Conservation (phyloP, 2,888 invertebrate species). For the Sthenelais limicola region DNA sequence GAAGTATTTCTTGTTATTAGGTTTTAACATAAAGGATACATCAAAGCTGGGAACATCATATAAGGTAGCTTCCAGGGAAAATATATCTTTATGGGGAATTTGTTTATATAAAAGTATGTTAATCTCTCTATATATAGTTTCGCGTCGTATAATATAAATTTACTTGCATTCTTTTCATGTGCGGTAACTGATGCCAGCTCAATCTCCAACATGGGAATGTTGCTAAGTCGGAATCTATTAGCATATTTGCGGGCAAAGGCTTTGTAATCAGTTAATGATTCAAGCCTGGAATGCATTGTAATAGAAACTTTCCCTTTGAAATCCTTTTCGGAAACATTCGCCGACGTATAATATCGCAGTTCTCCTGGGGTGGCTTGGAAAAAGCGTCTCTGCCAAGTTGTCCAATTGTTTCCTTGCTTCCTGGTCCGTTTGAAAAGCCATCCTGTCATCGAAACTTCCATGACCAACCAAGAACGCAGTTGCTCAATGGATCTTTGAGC, state of each 20-base stretch:
- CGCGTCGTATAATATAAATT: too few species aligned
- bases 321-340: slow-evolving; percentile 1
- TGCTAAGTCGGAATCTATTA: slow-evolving; percentile 47
- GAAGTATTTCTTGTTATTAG: too few species aligned
- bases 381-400: slow-evolving; percentile 51
- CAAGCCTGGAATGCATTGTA: neutral
- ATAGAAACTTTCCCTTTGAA: slow-evolving; percentile 23
- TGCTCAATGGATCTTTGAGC: slow-evolving; percentile 43
- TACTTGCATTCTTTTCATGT: slow-evolving; percentile 26
- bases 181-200: slow-evolving; percentile 42
- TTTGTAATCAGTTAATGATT: slow-evolving; percentile 13
- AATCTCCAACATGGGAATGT: slow-evolving; percentile 47
- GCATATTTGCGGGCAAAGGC: slow-evolving; percentile 5
- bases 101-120: too few species aligned
- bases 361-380: slow-evolving; percentile 47
- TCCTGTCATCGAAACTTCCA: slow-evolving; percentile 49
- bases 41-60: too few species aligned
- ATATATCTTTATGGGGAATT: too few species aligned
- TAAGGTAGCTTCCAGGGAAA: too few species aligned
- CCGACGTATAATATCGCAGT: slow-evolving; percentile 23
- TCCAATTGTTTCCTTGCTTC: slow-evolving; percentile 52
- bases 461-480: slow-evolving; percentile 49
- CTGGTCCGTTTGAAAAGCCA: slow-evolving; percentile 50
- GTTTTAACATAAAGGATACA: too few species aligned
- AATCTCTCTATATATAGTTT: too few species aligned